Base-by-base conservation (phyloP, 2,888 invertebrate genomes). In the Meiosimyza decipiens region DNA sequence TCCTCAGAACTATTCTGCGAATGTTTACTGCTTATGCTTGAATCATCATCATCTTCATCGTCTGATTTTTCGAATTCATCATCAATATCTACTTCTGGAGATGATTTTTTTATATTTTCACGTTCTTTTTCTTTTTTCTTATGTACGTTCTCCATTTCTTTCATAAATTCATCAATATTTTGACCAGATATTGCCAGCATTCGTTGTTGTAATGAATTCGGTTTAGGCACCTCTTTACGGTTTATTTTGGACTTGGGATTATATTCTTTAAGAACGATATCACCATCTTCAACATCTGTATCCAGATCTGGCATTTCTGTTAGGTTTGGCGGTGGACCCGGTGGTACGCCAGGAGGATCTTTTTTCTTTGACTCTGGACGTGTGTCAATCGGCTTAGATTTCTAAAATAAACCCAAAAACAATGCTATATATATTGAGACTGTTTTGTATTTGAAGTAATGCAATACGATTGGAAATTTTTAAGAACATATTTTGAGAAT, bases 111-210 rank as follows among this genome's bases (percentile, higher is more conserved):
- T 33, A 80, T 80, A 6, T 91, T 91, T 33, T 80, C 81, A 3
- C 74, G 77, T 79, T 92, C 92, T 18, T 82, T 82, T 82, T 92
- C 94, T 75, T 92, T 90, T 84, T 93, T 94, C 82, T 91, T 92
- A 78, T 94, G 94, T 0, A 93, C 94, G 75, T 92, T 93, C 87
- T 95, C 95, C 94, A 94, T 95, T 89, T 96, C 96, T 82, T 95
- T 93, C 94, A 96, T 95, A 80, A 96, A 96, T 76, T 94, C 94
- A 80, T 96, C 96, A 22, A 96, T 94, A 82, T 96, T 95, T 87
- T 97, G 96, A 1, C 96, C 95, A 13, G 95, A 94, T 81, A 95
- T 90, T n/a, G 93, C 93, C 80, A 95, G 88, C 95, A 95, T 95
- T 79, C 94, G 92, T 80, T 95, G 94, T 82, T 96, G 95, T 50